Conservation (phyloP, 1,140 invertebrate species). For the Trichonephila inaurata region DNA sequence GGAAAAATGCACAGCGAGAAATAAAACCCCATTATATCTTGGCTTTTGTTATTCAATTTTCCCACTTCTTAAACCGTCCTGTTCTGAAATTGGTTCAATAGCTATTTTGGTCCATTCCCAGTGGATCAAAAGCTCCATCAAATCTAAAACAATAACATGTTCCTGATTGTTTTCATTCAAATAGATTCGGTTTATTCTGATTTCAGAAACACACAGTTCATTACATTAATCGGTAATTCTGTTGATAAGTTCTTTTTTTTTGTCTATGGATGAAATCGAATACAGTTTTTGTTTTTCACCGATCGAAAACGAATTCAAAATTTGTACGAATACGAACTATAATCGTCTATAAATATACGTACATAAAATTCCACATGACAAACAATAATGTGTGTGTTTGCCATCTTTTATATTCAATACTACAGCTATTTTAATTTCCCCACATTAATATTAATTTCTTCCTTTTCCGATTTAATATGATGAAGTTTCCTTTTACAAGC, state of each 20-base stretch:
- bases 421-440: constrained; percentile 8
- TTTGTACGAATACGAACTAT: neutral
- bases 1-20: neutral
- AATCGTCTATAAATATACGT: neutral
- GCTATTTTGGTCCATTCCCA: constrained; percentile 17
- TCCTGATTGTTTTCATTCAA: neutral
- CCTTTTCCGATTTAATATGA: neutral
- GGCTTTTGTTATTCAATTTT: constrained; percentile 17
- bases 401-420: neutral
- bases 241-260: neutral
- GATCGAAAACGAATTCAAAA: neutral
- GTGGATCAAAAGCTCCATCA: constrained; percentile 5
- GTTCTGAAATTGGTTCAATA: neutral
- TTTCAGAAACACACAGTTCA: neutral
- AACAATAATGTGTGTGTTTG: neutral
- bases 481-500: neutral
- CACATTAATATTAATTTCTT: neutral
- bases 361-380: neutral
- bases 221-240: neutral
- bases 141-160: neutral
- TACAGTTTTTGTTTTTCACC: neutral
- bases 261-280: neutral
- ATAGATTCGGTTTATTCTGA: neutral
- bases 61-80: neutral
- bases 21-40: constrained; percentile 17